Evolutionary conservation across 2,888 invertebrate species (phyloP), one percentile per base, ranked within the genome.

Genomic region (Poecilus cupreus): DNA sequence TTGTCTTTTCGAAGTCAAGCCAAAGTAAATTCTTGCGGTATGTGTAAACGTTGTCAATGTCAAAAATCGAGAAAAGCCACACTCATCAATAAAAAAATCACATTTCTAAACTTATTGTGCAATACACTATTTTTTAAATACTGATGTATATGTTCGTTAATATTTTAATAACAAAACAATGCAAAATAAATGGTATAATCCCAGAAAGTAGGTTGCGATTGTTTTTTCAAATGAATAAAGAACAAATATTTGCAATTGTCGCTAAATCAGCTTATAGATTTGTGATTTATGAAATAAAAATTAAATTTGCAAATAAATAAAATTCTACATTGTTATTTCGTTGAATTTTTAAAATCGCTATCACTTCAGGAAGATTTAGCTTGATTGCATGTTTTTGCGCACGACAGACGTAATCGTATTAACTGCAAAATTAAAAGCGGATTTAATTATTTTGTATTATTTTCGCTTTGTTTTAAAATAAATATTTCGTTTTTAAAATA

Each of bases 401-500:
- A 64, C 13, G 16, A 64, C 68, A 4, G 22, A 1, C 64, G 11
- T 64, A 78, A 78, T 78, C 78, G 78, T 78, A 78, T 78, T 78
- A 78, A 60, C 60, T 64, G 22, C 11, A 13, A 64, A 78, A 64
- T 78, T 46, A 78, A 78, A 60, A 78, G 46, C 64, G 78, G 64
- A 78, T 78, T 57, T 46, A 78, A 64, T 78, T 60, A 60, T 78
- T 78, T 78, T 70, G 70, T 43, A 37, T 70, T 70, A 70, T 70
- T 70, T 37, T 64, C 10, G 18, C 54, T 20, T 54, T 60, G 60
- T 68, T 68, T 68, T 68, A 68, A 37, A 77, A 37, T 77, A 57
- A 57, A 77, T 51, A 51, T 75, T 39, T 68, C 32, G 37, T 68
- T 68, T 16, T 3, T 68, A 68, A 60, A 11, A 8, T 4, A 43